These are phyloP conservation scores for Drosophila emarginata DNA, from an alignment of 2,888 invertebrate species.

Conservation along the genomic window DNA sequence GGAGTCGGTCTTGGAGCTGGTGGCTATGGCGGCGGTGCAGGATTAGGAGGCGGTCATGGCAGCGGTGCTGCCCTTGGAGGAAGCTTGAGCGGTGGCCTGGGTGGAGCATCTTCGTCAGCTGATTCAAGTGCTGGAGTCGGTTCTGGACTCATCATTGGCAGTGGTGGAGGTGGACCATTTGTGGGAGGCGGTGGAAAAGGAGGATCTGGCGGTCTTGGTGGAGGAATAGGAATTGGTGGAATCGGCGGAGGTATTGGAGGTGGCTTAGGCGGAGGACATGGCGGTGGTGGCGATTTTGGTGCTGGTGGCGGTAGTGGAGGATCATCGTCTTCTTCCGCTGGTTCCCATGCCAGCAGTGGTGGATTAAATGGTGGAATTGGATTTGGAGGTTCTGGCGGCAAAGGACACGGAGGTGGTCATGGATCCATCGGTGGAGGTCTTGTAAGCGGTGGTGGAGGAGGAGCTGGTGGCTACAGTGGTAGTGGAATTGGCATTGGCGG, in stretches of 20 bases:
- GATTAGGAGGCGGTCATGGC: slow-evolving; percentile 20
- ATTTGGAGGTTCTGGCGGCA: slow-evolving; percentile 19
- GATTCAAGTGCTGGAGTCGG: slow-evolving; percentile 27
- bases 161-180: slow-evolving; percentile 22
- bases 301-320: not conserved
- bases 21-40: slow-evolving; percentile 22
- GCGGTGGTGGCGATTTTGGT: slow-evolving; percentile 8
- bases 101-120: slow-evolving; percentile 16
- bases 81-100: slow-evolving; percentile 26
- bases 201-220: slow-evolving; percentile 20
- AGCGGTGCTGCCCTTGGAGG: slow-evolving; percentile 15
- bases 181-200: slow-evolving; percentile 28
- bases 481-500: too few relatives aligned
- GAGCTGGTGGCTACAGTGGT: not conserved
- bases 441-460: slow-evolving; percentile 26
- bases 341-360: slow-evolving; percentile 5
- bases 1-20: slow-evolving; percentile 22
- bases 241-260: slow-evolving; percentile 15
- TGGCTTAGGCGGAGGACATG: slow-evolving; percentile 7
- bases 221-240: slow-evolving; percentile 15
- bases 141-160: slow-evolving; percentile 14
- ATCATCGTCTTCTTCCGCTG: not conserved
- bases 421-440: not conserved
- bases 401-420: slow-evolving; percentile 17
- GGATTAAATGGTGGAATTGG: slow-evolving; percentile 22